Percentiles rank a stretch among this genome's conserved stretches.
These are phyloP conservation scores for Plebejus argus DNA, from an alignment of 2,888 invertebrate genomes.

Conservation along the genomic window DNA sequence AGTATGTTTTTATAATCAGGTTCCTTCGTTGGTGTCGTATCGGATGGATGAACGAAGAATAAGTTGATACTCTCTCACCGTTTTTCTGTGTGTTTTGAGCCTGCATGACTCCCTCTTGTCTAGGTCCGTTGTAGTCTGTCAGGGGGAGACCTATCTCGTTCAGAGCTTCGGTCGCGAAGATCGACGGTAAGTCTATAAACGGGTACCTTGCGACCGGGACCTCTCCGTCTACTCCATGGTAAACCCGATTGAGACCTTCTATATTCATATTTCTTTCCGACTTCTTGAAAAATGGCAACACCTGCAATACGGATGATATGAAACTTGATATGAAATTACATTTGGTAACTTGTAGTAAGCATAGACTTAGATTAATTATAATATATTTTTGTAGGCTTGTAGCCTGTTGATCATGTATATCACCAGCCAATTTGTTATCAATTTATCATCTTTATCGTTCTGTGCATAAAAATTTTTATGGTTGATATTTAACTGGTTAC, in stretches of 20 bases:
- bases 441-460: no score
- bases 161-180: conserved; percentile 78
- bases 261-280: conserved; percentile 81
- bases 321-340: neutral
- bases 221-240: conserved; percentile 82
- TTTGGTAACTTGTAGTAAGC: neutral
- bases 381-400: no score
- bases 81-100: conserved; percentile 78
- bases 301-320: conserved; percentile 48
- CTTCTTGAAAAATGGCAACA: conserved; percentile 85
- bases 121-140: conserved; percentile 77
- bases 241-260: conserved; percentile 69
- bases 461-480: no score
- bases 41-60: conserved; percentile 84
- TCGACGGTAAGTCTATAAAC: conserved; percentile 79
- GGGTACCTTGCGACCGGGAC: conserved; percentile 81
- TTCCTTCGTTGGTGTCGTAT: conserved; percentile 78
- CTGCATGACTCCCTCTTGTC: conserved; percentile 79
- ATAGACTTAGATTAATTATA: no score
- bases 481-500: no score
- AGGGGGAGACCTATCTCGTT: conserved; percentile 79
- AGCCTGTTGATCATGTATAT: no score
- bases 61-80: conserved; percentile 82
- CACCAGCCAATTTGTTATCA: no score
- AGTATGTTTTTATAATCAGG: conserved; percentile 69